Percentiles rank a stretch among this genome's conserved stretches.
Evolutionary conservation across 2,888 invertebrate genomes (phyloP).

Genomic region (Troides aeacus): DNA sequence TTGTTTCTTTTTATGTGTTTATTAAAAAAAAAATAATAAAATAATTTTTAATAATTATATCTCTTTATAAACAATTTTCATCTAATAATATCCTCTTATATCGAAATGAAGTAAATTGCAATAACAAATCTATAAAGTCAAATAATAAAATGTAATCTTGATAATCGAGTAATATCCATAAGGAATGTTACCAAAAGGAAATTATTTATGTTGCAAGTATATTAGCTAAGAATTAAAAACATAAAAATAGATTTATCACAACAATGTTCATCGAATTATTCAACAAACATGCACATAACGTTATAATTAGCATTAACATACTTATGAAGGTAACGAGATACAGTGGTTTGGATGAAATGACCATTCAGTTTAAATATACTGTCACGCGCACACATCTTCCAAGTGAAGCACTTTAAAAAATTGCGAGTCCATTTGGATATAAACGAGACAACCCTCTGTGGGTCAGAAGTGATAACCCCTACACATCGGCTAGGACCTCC

Average conservation of each 20-base stretch:
- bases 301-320: slow-evolving; percentile 11
- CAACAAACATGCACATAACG: not conserved
- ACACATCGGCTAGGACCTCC: slow-evolving; percentile 55
- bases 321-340: slow-evolving; percentile 16
- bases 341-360: slow-evolving; percentile 9
- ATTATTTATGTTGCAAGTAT: no score
- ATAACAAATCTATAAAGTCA: no score
- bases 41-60: no score
- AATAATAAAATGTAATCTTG: no score
- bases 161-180: no score
- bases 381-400: slow-evolving; percentile 20
- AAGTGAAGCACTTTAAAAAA: slow-evolving; percentile 42
- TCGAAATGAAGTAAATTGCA: no score
- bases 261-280: not conserved
- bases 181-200: no score
- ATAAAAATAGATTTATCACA: not conserved
- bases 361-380: slow-evolving; percentile 18
- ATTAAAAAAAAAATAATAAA: no score
- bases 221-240: no score
- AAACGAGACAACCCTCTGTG: slow-evolving; percentile 49
- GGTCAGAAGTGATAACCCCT: slow-evolving; percentile 69
- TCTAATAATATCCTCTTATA: no score
- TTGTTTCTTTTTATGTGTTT: no score
- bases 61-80: no score
- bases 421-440: slow-evolving; percentile 45